Evolutionary conservation across 2,888 invertebrate species (phyloP).

Genomic region (Athrips mouffetella): DNA sequence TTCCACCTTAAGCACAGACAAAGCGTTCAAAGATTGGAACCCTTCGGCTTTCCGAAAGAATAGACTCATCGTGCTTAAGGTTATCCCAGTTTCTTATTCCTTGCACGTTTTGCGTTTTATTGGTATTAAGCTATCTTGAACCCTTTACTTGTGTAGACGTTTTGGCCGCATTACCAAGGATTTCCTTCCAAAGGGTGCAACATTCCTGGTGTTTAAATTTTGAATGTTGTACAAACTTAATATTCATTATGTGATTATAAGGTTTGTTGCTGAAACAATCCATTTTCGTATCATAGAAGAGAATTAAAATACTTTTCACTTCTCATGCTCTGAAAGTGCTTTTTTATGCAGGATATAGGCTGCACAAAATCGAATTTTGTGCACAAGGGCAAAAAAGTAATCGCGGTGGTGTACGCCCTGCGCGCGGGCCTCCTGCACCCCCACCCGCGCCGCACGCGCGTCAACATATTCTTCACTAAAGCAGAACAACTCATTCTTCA

Average conservation of each 20-base stretch:
- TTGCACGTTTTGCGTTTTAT: conserved; percentile 68
- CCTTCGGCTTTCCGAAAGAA: conserved; percentile 27
- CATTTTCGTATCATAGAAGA: not conserved
- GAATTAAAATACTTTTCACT: too few species aligned
- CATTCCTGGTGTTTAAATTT: conserved; percentile 12
- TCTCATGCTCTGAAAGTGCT: too few species aligned
- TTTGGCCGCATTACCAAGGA: conserved; percentile 58
- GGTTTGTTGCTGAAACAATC: not conserved
- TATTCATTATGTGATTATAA: too few species aligned
- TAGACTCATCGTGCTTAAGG: conserved; percentile 32
- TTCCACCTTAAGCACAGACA: not conserved
- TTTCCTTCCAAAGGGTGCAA: conserved; percentile 48
- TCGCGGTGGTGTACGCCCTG: too few species aligned
- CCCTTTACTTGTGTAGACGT: conserved; percentile 62
- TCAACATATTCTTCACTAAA: too few species aligned
- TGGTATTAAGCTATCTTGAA: conserved; percentile 68
- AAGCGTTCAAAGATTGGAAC: not conserved
- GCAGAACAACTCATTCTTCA: too few species aligned
- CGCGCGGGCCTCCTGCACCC: too few species aligned
- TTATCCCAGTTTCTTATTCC: conserved; percentile 46
- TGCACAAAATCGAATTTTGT: too few species aligned
- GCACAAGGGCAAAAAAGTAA: too few species aligned
- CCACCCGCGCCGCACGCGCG: too few species aligned
- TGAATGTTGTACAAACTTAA: not conserved
- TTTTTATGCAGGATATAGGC: too few species aligned